Percentiles rank a stretch among this genome's conserved stretches.
These are phyloP conservation scores for Periparus ater DNA, from an alignment of 2,797 vertebrate species.

Conservation along the genomic window DNA sequence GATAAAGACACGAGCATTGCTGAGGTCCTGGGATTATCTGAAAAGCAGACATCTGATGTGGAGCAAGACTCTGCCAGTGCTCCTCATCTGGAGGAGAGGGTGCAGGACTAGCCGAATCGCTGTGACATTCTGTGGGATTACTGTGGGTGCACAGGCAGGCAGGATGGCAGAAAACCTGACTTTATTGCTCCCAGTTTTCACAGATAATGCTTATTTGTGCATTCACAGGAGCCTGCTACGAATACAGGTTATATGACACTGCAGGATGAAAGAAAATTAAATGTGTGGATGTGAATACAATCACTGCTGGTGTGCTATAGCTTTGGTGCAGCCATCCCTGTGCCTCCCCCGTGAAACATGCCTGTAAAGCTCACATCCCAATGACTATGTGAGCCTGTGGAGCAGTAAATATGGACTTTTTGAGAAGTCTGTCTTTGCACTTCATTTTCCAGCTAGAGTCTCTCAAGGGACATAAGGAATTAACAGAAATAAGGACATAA, in stretches of 20 bases:
- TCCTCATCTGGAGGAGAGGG: not conserved
- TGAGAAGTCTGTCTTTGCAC: not conserved
- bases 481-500: not conserved
- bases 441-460: not conserved
- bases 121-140: not conserved
- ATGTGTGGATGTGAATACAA: not conserved
- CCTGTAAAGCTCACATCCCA: not conserved
- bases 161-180: not conserved
- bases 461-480: not conserved
- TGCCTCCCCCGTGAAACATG: not conserved
- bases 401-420: not conserved
- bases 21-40: not conserved
- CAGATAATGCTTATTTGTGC: not conserved
- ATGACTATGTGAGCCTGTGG: not conserved
- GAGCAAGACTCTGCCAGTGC: not conserved
- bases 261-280: not conserved
- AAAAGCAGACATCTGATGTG: not conserved
- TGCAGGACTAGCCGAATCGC: not conserved
- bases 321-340: not conserved
- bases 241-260: not conserved
- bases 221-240: not conserved
- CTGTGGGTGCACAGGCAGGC: not conserved
- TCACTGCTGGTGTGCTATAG: not conserved
- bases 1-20: not conserved
- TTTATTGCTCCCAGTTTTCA: not conserved